A percentile compares a stretch with the other conserved stretches of the same genome.
phyloP scores from a whole-genome alignment of 64 coral and sea anemone genomes.

The Platygyra sinensis region DNA sequence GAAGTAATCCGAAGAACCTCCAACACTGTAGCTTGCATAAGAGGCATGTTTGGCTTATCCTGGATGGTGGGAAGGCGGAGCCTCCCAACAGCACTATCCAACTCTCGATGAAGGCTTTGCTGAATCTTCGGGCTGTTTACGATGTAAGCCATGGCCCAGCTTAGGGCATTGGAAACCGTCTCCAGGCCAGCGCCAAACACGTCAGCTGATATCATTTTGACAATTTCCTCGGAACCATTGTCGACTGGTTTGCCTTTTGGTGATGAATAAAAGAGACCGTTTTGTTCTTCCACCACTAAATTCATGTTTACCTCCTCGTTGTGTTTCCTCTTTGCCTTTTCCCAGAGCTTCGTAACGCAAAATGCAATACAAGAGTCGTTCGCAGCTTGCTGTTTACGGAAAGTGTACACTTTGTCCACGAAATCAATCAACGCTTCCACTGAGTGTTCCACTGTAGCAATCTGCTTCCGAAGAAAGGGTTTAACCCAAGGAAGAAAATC shows the following conservation, averaged over 20 bases:
- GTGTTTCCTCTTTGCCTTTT: not conserved
- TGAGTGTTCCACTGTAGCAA: conserved; percentile 25
- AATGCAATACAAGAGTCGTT: conserved; percentile 27
- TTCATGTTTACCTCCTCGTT: not conserved
- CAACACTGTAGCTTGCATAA: conserved; percentile 75
- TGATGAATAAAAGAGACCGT: not conserved
- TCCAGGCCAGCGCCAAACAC: conserved; percentile 60
- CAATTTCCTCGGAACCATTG: conserved; percentile 44
- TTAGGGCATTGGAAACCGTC: conserved; percentile 48
- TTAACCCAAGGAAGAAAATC: conserved; percentile 77
- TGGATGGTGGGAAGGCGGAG: conserved; percentile 51
- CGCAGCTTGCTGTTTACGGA: not conserved
- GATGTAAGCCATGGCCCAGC: conserved; percentile 66
- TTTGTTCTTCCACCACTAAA: not conserved
- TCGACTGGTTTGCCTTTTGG: not conserved
- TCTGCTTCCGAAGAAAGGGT: conserved; percentile 47
- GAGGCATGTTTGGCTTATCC: conserved; percentile 71
- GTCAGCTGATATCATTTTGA: conserved; percentile 54
- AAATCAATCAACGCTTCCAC: conserved; percentile 8
- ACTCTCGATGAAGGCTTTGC: conserved; percentile 61
- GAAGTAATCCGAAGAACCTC: conserved; percentile 70
- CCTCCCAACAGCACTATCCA: conserved; percentile 44
- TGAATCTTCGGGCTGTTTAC: conserved; percentile 50
- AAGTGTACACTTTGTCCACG: conserved; percentile 34
- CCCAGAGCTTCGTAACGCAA: not conserved